Evolutionary conservation across 2,888 invertebrate genomes (phyloP).

Genomic region (Sicus ferrugineus): DNA sequence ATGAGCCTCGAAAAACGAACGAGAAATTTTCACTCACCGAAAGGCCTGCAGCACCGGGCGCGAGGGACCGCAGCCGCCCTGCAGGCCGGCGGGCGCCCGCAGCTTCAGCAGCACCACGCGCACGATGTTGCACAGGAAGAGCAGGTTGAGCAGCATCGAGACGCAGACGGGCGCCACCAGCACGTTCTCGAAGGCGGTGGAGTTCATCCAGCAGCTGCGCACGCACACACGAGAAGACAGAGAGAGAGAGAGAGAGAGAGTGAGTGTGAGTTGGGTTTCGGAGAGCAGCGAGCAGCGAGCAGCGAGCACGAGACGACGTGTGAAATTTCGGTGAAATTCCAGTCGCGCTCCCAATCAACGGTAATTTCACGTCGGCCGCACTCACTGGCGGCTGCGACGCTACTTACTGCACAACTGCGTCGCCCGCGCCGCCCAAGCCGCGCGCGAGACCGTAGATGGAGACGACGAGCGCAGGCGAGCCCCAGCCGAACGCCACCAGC

Average conservation of each 20-base stretch:
- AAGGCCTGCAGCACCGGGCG: conserved; percentile 79
- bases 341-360: neutral
- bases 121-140: conserved; percentile 89
- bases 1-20: neutral
- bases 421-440: conserved; percentile 66
- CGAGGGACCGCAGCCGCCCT: conserved; percentile 71
- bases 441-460: conserved; percentile 74
- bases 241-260: conserved; percentile 7
- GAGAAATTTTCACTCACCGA: conserved; percentile 66
- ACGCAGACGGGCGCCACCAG: conserved; percentile 80
- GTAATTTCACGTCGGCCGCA: neutral
- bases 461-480: conserved; percentile 74
- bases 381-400: neutral
- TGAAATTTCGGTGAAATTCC: neutral
- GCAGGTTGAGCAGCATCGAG: conserved; percentile 81
- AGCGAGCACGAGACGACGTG: too few relatives aligned
- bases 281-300: too few relatives aligned
- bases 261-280: neutral
- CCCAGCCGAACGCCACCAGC: conserved; percentile 87
- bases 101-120: conserved; percentile 85
- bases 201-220: conserved; percentile 78
- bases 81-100: conserved; percentile 74
- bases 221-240: neutral
- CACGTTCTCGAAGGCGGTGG: conserved; percentile 76
- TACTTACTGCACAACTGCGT: conserved; percentile 70